phyloP scores from a whole-genome alignment of 2,113 vertebrate genomes.

The Brienomyrus brachyistius region DNA sequence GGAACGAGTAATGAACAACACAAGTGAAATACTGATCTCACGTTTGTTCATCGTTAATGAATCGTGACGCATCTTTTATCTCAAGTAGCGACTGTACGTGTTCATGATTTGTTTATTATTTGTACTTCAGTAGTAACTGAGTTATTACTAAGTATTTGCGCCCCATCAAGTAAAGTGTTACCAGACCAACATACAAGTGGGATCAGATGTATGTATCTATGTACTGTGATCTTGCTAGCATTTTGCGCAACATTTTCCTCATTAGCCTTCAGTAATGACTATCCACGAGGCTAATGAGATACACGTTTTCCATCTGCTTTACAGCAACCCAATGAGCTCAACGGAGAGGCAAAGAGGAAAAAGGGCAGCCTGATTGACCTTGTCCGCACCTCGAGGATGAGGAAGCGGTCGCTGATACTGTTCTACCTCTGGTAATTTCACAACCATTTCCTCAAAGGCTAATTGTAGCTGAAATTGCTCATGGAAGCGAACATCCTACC shows the following conservation, averaged over 20 bases:
- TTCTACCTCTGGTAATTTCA: conserved; percentile 57
- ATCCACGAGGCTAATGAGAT: neutral
- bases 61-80: neutral
- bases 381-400: conserved; percentile 49
- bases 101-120: neutral
- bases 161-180: neutral
- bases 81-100: neutral
- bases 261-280: neutral
- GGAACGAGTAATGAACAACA: neutral
- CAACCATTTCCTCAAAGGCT: neutral
- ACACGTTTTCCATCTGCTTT: neutral
- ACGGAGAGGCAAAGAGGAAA: conserved; percentile 22
- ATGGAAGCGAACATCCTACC: neutral
- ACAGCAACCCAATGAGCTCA: conserved; percentile 31
- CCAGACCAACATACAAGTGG: neutral
- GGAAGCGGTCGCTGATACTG: conserved; percentile 49
- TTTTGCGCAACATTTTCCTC: neutral
- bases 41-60: neutral
- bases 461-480: neutral
- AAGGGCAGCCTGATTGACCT: conserved; percentile 47
- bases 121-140: neutral
- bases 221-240: neutral
- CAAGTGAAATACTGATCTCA: neutral
- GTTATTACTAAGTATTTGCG: neutral
- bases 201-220: neutral